Percentiles rank a stretch among this genome's conserved stretches.
Evolutionary conservation across 2,113 vertebrate genomes (phyloP).

Genomic region (Lucifuga dentata): DNA sequence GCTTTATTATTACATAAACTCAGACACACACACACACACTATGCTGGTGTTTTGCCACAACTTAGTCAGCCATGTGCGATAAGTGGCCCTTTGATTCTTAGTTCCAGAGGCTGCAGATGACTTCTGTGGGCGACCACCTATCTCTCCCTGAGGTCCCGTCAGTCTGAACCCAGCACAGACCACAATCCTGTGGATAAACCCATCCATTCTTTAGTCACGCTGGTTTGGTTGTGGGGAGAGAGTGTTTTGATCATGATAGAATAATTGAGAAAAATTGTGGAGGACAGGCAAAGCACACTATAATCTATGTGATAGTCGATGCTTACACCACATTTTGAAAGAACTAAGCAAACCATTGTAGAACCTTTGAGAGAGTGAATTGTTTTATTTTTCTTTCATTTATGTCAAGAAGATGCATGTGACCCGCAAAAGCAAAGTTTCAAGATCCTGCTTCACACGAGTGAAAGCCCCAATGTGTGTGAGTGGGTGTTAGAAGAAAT

Average conservation of each 20-base stretch:
- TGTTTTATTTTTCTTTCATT: conserved; percentile 36
- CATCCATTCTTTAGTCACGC: conserved; percentile 66
- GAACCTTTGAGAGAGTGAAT: conserved; percentile 28
- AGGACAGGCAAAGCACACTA: conserved; percentile 42
- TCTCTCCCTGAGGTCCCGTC: conserved; percentile 74
- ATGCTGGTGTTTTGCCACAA: conserved; percentile 43
- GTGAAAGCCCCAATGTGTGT: conserved; percentile 45
- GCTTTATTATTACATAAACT: conserved; percentile 40
- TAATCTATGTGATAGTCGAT: conserved; percentile 52
- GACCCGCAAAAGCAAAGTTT: conserved; percentile 45
- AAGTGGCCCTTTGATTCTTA: conserved; percentile 53
- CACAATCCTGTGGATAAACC: conserved; percentile 61
- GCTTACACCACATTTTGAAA: conserved; percentile 46
- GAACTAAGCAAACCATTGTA: conserved; percentile 37
- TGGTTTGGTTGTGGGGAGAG: conserved; percentile 57
- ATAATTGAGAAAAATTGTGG: conserved; percentile 65
- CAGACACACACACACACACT: conserved; percentile 22
- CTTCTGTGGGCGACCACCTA: conserved; percentile 72
- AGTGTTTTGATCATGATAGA: conserved; percentile 72
- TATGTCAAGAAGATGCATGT: conserved; percentile 6
- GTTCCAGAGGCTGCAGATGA: conserved; percentile 68
- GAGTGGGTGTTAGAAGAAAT: conserved; percentile 57
- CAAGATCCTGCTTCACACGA: conserved; percentile 29
- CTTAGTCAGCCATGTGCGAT: conserved; percentile 53
- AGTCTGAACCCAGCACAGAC: conserved; percentile 60